Evolutionary conservation across 2,888 invertebrate species (phyloP).

Genomic region (Gibbula magus): DNA sequence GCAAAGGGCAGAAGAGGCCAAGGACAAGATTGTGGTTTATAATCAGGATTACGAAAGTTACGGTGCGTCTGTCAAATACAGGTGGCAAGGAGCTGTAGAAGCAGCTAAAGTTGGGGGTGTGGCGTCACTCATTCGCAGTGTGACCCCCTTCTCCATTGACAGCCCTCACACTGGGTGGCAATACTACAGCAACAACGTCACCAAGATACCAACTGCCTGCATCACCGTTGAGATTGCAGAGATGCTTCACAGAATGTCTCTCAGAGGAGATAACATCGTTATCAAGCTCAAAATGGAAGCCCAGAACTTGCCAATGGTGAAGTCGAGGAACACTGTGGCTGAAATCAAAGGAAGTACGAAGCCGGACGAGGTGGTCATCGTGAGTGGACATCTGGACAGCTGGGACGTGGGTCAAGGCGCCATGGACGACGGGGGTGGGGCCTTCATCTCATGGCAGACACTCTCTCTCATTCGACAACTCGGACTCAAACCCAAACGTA

Average conservation of each 20-base stretch:
- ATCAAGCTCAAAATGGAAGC: constrained; percentile 83
- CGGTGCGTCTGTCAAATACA: constrained; percentile 81
- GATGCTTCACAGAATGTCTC: constrained; percentile 81
- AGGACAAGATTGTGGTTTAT: constrained; percentile 86
- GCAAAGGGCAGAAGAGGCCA: constrained; percentile 76
- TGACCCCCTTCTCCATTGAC: constrained; percentile 86
- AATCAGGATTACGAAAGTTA: constrained; percentile 80
- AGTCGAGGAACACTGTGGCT: constrained; percentile 81
- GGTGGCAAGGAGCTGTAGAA: constrained; percentile 81
- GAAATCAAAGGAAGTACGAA: constrained; percentile 57
- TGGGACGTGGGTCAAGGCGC: constrained; percentile 93
- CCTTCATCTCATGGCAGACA: constrained; percentile 86
- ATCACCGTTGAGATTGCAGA: constrained; percentile 88
- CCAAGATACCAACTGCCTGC: constrained; percentile 68
- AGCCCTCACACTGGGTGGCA: constrained; percentile 87
- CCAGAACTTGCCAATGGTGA: constrained; percentile 77
- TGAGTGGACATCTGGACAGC: constrained; percentile 89
- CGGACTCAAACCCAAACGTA: constrained; percentile 82
- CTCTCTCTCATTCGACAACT: constrained; percentile 82
- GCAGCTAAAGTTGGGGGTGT: constrained; percentile 86
- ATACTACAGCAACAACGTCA: constrained; percentile 52
- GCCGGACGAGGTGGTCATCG: constrained; percentile 80
- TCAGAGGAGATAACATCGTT: constrained; percentile 72
- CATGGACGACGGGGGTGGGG: constrained; percentile 88
- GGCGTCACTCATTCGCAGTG: constrained; percentile 84